phyloP scores from a whole-genome alignment of 1,140 invertebrate species.

The Dufourea novaeangliae region DNA sequence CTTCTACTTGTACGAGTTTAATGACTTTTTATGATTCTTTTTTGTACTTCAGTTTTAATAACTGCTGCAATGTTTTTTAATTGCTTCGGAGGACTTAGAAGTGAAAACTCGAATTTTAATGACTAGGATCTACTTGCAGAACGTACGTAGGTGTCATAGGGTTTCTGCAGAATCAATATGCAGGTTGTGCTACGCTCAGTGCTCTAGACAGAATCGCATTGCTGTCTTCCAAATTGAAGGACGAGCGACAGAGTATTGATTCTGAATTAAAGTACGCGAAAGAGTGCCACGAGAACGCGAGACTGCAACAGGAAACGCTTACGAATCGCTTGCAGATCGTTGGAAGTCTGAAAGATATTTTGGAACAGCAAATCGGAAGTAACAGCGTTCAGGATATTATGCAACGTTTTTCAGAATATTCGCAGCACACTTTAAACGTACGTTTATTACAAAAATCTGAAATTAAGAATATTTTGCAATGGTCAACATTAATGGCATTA shows the following conservation, averaged over 20 bases:
- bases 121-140: conserved; percentile 46
- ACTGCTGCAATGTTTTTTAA: too few relatives aligned
- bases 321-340: conserved; percentile 71
- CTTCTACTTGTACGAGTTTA: too few relatives aligned
- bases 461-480: neutral
- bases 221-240: conserved; percentile 61
- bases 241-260: conserved; percentile 70
- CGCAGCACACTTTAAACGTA: conserved; percentile 70
- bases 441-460: conserved; percentile 28
- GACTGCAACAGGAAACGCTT: conserved; percentile 69
- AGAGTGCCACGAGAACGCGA: conserved; percentile 57
- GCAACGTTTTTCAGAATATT: conserved; percentile 70
- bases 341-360: conserved; percentile 73
- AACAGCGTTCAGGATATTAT: conserved; percentile 67
- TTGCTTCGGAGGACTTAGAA: neutral
- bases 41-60: too few relatives aligned
- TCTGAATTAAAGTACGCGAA: conserved; percentile 67
- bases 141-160: conserved; percentile 68
- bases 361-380: conserved; percentile 74
- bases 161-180: conserved; percentile 73
- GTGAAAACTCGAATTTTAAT: neutral
- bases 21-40: too few relatives aligned
- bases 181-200: conserved; percentile 71
- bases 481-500: neutral
- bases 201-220: conserved; percentile 67